Evolutionary conservation across 1,140 invertebrate species (phyloP), one percentile per base, ranked within the genome.

Genomic region (Drosophila sturtevanti): DNA sequence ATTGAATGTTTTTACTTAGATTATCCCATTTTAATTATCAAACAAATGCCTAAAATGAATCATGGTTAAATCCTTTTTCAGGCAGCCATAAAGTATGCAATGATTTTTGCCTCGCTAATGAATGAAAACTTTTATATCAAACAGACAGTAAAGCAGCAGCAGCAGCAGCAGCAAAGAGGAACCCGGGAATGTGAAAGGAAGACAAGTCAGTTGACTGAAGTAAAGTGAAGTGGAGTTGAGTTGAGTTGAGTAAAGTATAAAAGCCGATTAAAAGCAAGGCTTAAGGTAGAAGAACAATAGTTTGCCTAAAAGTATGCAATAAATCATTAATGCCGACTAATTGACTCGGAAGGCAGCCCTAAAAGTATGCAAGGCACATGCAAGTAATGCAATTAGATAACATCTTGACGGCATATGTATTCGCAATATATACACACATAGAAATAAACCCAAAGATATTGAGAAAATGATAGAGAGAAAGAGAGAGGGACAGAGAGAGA

Each of bases 351-450:
- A 76, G 72, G 70, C 65, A 79, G 76, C 63, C 34, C 48, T 56
- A 64, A 75, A 76, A 81, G 62, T 76, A 80, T 61, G 61, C 59
- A 61, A 63, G 61, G 61, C 51, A 65, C 37, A 68, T 55, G 61
- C 61, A 65, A 65, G 48, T 70, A 85, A 86, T 86, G 77, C 81
- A 86, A 85, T 86, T 81, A 81, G 35, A 61, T 58, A 67, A 41
- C 60, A 70, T 61, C 44, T 63, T 59, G 37, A 41, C 54, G 38
- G 51, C 18, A 18, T 41, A 34, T 48, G 52, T 37, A 24, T 22
- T 24, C 58, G 63, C 48, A 63, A 44, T 63, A 77, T 59, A 67
- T 54, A 38, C 38, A 62, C 18, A 48, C 61, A 48, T 2, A 48
- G 22, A 24, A 24, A 44, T 14, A 18, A 0, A 21, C 16, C 9